Conservation (phyloP, 2,888 invertebrate genomes). For the Agriopis marginaria region DNA sequence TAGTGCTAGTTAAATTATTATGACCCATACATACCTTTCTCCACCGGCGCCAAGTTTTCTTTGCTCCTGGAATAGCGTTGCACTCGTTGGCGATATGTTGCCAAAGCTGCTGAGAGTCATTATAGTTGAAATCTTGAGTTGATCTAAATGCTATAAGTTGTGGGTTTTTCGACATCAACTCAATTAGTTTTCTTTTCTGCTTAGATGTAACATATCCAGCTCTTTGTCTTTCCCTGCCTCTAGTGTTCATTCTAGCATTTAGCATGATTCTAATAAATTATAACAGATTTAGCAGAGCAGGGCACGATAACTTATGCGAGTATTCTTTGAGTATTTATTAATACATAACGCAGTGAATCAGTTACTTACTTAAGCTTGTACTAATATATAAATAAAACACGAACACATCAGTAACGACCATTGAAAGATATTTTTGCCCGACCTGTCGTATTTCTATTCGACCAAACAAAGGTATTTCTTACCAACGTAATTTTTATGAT, state of each 20-base stretch:
- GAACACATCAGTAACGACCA: no score
- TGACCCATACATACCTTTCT: constrained; percentile 70
- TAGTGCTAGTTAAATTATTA: background rate
- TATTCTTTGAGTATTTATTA: no score
- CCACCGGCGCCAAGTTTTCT: constrained; percentile 80
- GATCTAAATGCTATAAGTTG: constrained; percentile 70
- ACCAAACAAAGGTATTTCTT: no score
- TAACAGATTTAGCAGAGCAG: no score
- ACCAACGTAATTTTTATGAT: no score
- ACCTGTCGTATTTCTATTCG: no score
- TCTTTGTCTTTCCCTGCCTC: constrained; percentile 58
- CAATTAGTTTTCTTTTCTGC: constrained; percentile 76
- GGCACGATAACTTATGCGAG: no score
- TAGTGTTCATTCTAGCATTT: constrained; percentile 61
- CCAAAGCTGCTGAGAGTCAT: constrained; percentile 74
- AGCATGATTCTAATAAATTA: background rate
- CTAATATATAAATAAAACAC: no score
- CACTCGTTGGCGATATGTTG: constrained; percentile 72
- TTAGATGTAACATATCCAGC: constrained; percentile 65
- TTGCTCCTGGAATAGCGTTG: constrained; percentile 74
- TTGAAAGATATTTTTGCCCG: no score
- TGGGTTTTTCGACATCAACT: constrained; percentile 72
- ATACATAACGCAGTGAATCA: no score
- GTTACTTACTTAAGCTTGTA: no score
- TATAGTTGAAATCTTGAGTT: constrained; percentile 67